Evolutionary conservation across 2,888 invertebrate species (phyloP), one percentile per base, ranked within the genome.

Genomic region (Epinotia nisella): DNA sequence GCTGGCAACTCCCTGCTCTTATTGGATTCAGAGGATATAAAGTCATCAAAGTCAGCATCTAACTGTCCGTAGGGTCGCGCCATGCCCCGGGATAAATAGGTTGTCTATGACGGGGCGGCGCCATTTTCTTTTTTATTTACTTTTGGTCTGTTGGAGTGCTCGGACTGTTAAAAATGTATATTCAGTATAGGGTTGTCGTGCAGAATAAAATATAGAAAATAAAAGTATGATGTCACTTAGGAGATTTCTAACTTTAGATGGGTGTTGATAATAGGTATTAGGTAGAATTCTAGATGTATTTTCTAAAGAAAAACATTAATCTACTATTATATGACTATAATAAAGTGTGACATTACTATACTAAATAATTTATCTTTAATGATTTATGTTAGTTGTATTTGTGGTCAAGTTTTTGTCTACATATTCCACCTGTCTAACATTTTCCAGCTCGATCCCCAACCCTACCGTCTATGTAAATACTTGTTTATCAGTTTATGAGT

Each of bases 401-500:
- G 49, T n/a, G n/a, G 49, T 7, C 3, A n/a, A n/a, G 49, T 49
- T 49, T 49, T 1, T 49, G n/a, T 10, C 7, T n/a, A n/a, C n/a
- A 15, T 55, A 19, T 24, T 24, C 9, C 13, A 15, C 2, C n/a
- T 29, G 2, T 58, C 29, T 3, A 21, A 21, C 9, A 29, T 29
- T 56, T 24, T 15, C 5, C 13, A 24, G 24, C 24, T 24, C 59
- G 45, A 4, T 45, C 49, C 15, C 3, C 59, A 60, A 60, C 68
- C 69, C 69, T 70, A 45, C 62, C 67, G 66, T 35, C 55, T 68
- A 72, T 68, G 72, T 68, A 72, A 72, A 72, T 72, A 56, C 19
- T 72, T 73, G 68, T 73, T 73, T 73, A 69, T 82, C 81, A 77
- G 81, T 76, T 82, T 80, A 81, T 82, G 68, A 69, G 64, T 82